Base-by-base conservation (phyloP, 2,797 vertebrate genomes). In the Potorous gilbertii region DNA sequence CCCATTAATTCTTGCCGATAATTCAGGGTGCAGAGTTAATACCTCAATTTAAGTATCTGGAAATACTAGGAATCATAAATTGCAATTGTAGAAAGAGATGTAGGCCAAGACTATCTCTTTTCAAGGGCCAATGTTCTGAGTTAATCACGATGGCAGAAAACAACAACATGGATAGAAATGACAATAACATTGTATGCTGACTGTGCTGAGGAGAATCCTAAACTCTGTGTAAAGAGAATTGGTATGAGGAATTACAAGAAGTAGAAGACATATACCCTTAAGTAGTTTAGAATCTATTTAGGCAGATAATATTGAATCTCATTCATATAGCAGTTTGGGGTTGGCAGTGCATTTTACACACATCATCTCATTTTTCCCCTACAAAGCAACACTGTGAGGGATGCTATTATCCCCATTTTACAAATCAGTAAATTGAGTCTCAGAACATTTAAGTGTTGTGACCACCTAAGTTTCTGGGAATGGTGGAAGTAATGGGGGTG, bases 1-100 rank as follows among this genome's bases (percentile, higher is more conserved):
- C 55, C 57, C 92, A 93, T 96, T 97, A 97, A 96, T 96, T 97
- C 94, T 95, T 96, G 97, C 55, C 97, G 55, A 93, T 97, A 95
- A 96, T 96, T 96, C 92, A 95, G 89, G 92, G 54, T 74, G 93
- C 28, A 62, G 66, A 93, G 90, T 93, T 93, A 95, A 97, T 54
- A 95, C 54, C 34, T 95, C 92, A 89, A 5, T 91, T 96, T 94
- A 95, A 97, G 89, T 93, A 97, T 92, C 52, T 95, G 94, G 56
- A 96, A 97, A 91, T 54, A 89, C n/a, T 14, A 87, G 5, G 96
- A 96, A 96, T 92, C 13, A 96, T 34, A 93, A 94, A 9, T 3
- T 95, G 31, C 12, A 93, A 1, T 94, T 74, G 9, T 94, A 28
- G 40, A 9, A 91, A 14, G 74, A 91, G 11, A 0, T 34, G 94